Evolutionary conservation across 2,113 vertebrate species (phyloP), one percentile per base, ranked within the genome.

Genomic region (Chiloscyllium plagiosum): DNA sequence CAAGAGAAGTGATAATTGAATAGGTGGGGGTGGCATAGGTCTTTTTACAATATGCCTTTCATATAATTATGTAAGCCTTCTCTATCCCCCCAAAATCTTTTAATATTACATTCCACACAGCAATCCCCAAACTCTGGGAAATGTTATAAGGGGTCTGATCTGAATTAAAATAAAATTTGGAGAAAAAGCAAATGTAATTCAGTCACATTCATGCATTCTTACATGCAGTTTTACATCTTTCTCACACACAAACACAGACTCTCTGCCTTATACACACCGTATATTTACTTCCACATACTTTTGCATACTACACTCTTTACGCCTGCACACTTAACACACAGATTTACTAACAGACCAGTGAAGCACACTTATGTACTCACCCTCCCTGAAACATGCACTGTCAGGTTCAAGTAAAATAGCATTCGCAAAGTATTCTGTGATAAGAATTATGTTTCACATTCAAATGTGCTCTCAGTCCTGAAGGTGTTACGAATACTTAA

Each of bases 1-100:
- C 89, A n/a, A 4, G 61, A 65, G 89, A 68, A 7, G 89, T 20
- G 89, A 93, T 66, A 93, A 93, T 93, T 68, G 89, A n/a, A 93
- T 68, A 61, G 61, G 89, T 93, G 89, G 61, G 29, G 56, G 29
- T 66, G 61, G 29, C n/a, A 68, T 33, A 33, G 61, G 33, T 37
- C 33, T 37, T 93, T 90, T 92, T 65, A n/a, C 66, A 93, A 37
- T 1, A 92, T 66, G 19, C 37, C 89, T 93, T 93, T 66, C 89
- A 37, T 93, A 33, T n/a, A 66, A 93, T 93, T 93, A 37, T 93
- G 61, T 93, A 20, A 90, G 12, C 26, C 4, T 6, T 22, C 13
- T 7, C 29, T 22, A n/a, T n/a, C 33, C 5, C 20, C 66, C 37
- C 61, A 8, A 66, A 66, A 66, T 37, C 89, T 93, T 66, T 8